Percentiles rank a stretch among this genome's conserved stretches.
Conservation (phyloP, 2,797 vertebrate species). For the Alfaro cultratus region DNA sequence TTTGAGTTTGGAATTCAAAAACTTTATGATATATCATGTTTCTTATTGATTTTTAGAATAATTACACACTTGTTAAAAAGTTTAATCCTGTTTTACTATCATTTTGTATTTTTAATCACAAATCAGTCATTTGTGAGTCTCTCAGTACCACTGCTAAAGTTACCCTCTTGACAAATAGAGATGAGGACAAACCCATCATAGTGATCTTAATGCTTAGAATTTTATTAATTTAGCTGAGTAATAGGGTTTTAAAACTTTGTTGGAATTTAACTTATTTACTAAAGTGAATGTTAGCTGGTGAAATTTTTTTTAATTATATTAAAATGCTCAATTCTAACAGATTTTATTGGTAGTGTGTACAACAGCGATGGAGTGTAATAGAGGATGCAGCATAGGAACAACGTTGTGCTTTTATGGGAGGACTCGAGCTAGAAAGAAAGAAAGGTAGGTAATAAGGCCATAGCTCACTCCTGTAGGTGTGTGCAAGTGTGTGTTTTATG, state of each 20-base stretch:
- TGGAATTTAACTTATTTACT: not conserved
- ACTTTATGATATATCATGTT: not conserved
- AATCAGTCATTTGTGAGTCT: not conserved
- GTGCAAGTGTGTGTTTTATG: constrained; percentile 22
- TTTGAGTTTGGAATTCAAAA: not conserved
- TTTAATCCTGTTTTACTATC: not conserved
- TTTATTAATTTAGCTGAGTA: not conserved
- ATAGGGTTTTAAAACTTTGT: not conserved
- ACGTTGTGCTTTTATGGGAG: constrained; percentile 70
- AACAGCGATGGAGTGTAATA: constrained; percentile 13
- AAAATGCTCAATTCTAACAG: not conserved
- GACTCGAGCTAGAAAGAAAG: constrained; percentile 62
- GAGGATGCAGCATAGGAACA: constrained; percentile 37
- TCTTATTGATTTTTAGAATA: not conserved
- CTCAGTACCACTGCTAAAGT: too few relatives aligned
- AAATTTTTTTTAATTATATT: not conserved
- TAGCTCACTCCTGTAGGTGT: constrained; percentile 70
- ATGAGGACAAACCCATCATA: not conserved
- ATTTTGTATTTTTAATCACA: not conserved
- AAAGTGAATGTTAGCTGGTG: not conserved
- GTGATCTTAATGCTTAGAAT: not conserved
- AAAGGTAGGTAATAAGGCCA: constrained; percentile 73
- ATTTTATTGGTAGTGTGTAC: not conserved
- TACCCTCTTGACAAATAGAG: too few relatives aligned
- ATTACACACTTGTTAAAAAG: not conserved